These are phyloP conservation scores for Synanthedon formicaeformis DNA, from an alignment of 2,888 invertebrate species.

Conservation along the genomic window DNA sequence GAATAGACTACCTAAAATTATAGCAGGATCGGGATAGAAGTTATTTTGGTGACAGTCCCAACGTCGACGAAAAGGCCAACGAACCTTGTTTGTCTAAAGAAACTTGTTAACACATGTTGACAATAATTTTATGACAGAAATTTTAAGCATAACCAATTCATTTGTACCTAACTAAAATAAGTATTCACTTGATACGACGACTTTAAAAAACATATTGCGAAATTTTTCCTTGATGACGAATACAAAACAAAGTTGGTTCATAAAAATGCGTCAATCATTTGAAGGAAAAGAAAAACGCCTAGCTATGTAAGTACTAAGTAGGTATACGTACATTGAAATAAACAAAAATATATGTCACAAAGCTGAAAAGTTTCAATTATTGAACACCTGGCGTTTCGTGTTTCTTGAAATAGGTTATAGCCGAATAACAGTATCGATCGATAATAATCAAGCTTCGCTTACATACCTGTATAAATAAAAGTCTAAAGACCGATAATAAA, in stretches of 20 bases:
- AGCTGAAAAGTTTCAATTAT: background rate
- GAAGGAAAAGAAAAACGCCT: too few relatives aligned
- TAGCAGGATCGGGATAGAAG: constrained; percentile 11
- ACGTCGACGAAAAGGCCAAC: constrained; percentile 26
- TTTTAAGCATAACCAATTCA: too few relatives aligned
- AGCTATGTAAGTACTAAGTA: too few relatives aligned
- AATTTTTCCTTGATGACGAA: too few relatives aligned
- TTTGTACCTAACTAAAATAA: constrained; percentile 8
- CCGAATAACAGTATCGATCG: constrained; percentile 1
- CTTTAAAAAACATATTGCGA: too few relatives aligned
- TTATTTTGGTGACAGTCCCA: constrained; percentile 27
- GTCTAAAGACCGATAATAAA: too few relatives aligned
- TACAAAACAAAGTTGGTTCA: too few relatives aligned
- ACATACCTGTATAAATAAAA: background rate
- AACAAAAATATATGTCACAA: background rate
- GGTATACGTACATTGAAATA: background rate
- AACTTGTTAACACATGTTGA: background rate
- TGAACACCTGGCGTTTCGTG: background rate
- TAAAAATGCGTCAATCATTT: too few relatives aligned
- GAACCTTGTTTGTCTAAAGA: constrained; percentile 13
- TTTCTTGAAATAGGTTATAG: background rate
- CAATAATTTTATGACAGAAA: too few relatives aligned
- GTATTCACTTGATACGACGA: constrained; percentile 6
- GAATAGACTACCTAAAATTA: background rate
- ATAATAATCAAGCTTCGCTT: constrained; percentile 2